Evolutionary conservation across 1,140 invertebrate species (phyloP), one percentile per base, ranked within the genome.

Genomic region (Penaeus japonicus): DNA sequence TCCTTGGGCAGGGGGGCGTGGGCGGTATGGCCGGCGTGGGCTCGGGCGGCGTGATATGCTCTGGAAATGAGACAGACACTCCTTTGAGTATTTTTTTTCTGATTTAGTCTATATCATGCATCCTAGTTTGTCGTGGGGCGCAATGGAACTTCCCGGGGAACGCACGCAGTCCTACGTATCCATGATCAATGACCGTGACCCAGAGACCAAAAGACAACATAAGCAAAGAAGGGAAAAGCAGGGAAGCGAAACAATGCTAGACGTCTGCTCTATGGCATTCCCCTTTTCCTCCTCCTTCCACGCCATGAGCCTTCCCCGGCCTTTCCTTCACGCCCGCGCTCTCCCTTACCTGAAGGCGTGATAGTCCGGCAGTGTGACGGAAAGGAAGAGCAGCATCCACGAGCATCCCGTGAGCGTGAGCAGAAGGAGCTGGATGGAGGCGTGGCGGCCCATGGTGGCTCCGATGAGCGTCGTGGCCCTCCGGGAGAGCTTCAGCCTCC

Each of bases 311-410:
- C n/a, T n/a, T n/a, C n/a, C n/a, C n/a, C n/a, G n/a, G n/a, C n/a
- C n/a, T n/a, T n/a, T 7, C 39, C 39, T 12, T 7, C 39, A 0
- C 39, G 5, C 39, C 5, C 5, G 0, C 2, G 5, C 39, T 12
- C 4, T 20, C 20, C 20, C 39, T 27, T 27, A 84, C 86, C 70
- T 88, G 86, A 88, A 88, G 65, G 77, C 86, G 30, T 88, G 86
- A 35, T 88, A 59, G 80, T 88, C 86, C 0, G 86, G 73, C 27
- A 88, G 86, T 10, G 86, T 88, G 80, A 88, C 59, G 20, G 86
- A 77, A 54, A 88, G 86, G 70, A 88, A 88, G 22, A 88, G 86
- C 73, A 88, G 54, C 86, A 88, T 88, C 86, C 86, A 88, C 10
- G 86, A 88, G 32, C 86, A 88, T 1, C 86, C 86, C 35, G 86